Percentiles rank a stretch among this genome's conserved stretches.
Evolutionary conservation across 2,888 invertebrate genomes (phyloP).

Genomic region (Scaptomyza reducta): DNA sequence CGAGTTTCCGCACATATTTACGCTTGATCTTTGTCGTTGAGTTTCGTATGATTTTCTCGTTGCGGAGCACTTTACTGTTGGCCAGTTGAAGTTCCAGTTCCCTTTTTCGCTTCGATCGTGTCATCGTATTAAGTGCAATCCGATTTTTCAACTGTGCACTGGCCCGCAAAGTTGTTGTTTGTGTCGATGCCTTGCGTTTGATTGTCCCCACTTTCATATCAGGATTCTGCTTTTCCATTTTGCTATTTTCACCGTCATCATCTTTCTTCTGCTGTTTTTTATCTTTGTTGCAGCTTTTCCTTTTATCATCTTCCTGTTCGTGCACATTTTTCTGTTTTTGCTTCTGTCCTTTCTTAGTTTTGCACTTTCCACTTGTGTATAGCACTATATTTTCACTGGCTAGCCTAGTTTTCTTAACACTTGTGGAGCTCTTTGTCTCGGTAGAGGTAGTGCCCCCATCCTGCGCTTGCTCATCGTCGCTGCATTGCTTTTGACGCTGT

Average conservation of each 20-base stretch:
- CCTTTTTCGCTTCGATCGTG: constrained; percentile 82
- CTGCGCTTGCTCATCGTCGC: constrained; percentile 22
- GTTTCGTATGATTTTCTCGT: constrained; percentile 82
- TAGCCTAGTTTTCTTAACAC: constrained; percentile 2
- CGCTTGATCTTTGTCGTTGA: constrained; percentile 80
- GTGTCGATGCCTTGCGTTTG: constrained; percentile 17
- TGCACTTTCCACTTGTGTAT: constrained; percentile 17
- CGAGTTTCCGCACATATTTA: constrained; percentile 79
- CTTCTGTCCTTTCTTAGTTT: constrained; percentile 10
- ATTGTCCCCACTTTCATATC: not conserved
- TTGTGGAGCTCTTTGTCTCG: constrained; percentile 21
- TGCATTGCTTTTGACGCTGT: constrained; percentile 14
- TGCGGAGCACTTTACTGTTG: constrained; percentile 83
- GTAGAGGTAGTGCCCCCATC: constrained; percentile 26
- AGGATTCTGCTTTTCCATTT: constrained; percentile 5
- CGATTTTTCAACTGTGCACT: constrained; percentile 31
- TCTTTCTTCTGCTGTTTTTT: constrained; percentile 19
- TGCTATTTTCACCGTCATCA: not conserved
- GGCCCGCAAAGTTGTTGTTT: constrained; percentile 2
- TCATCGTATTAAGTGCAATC: constrained; percentile 83
- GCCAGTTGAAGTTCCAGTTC: constrained; percentile 83
- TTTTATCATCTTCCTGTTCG: constrained; percentile 8
- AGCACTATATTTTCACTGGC: constrained; percentile 36
- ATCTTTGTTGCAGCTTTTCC: constrained; percentile 23
- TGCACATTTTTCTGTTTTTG: constrained; percentile 3